These are phyloP conservation scores for Cygnus buccinator DNA, from an alignment of 2,113 vertebrate genomes.

Conservation along the genomic window DNA sequence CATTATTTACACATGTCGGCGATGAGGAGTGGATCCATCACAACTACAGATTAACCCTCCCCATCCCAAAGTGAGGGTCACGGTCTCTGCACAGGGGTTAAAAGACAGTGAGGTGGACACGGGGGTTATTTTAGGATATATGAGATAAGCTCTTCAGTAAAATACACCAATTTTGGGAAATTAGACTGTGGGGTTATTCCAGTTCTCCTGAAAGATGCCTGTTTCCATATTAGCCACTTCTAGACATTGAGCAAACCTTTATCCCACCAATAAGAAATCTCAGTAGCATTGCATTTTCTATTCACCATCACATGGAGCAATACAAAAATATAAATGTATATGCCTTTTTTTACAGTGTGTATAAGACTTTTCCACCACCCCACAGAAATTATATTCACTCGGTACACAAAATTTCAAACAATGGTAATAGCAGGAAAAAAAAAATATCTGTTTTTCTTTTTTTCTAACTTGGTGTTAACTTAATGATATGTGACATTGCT, in stretches of 20 bases:
- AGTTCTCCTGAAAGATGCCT: not conserved
- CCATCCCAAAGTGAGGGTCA: not conserved
- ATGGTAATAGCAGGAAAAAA: not conserved
- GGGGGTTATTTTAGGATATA: not conserved
- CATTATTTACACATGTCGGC: rapidly evolving
- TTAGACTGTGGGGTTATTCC: not conserved
- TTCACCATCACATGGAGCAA: not conserved
- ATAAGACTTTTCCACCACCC: not conserved
- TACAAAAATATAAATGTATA: not conserved
- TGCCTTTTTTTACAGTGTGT: not conserved
- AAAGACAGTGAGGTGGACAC: not conserved
- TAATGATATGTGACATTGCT: constrained; percentile 71
- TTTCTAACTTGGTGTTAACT: constrained; percentile 55
- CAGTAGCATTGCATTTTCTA: not conserved
- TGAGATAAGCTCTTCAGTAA: not conserved
- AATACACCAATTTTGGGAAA: not conserved
- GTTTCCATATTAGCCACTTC: not conserved
- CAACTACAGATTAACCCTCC: not conserved
- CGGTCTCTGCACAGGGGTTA: not conserved
- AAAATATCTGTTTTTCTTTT: constrained; percentile 15
- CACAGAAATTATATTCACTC: not conserved
- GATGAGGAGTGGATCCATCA: not conserved
- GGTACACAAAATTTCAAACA: constrained; percentile 31
- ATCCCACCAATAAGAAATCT: not conserved
- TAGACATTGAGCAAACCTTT: not conserved